Evolutionary conservation across 2,797 vertebrate genomes (phyloP).

Genomic region (Eidolon dupreanum): DNA sequence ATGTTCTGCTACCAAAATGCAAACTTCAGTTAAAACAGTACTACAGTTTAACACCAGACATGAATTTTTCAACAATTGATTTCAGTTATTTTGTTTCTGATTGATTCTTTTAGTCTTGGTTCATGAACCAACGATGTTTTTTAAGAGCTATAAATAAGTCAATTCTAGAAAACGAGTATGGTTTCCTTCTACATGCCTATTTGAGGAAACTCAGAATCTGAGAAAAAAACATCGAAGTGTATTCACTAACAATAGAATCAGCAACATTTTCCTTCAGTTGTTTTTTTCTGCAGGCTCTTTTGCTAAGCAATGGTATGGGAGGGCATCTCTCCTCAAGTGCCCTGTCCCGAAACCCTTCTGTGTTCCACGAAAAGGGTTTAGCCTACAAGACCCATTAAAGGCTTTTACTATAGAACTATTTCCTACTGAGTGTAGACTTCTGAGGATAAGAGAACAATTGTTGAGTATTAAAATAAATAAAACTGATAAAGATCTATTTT

Average conservation of each 20-base stretch:
- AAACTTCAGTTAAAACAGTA: not conserved
- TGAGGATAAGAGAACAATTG: not conserved
- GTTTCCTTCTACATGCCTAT: not conserved
- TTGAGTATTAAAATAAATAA: not conserved
- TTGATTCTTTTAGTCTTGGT: not conserved
- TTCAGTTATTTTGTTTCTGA: not conserved
- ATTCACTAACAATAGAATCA: not conserved
- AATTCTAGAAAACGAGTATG: slow-evolving; percentile 23
- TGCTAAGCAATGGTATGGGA: not conserved
- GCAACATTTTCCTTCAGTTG: not conserved
- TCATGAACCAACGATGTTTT: not conserved
- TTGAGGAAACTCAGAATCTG: not conserved
- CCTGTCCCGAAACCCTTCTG: rapidly evolving
- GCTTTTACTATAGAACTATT: not conserved
- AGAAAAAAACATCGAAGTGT: not conserved
- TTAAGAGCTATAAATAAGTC: slow-evolving; percentile 3
- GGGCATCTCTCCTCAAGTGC: not conserved
- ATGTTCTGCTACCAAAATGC: not conserved
- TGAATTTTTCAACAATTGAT: not conserved
- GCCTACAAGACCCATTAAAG: not conserved
- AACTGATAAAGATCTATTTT: not conserved
- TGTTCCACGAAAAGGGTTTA: not conserved
- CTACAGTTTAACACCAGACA: not conserved
- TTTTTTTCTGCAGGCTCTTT: not conserved
- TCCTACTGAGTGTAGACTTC: not conserved